Evolutionary conservation across 1,140 invertebrate species (phyloP), one percentile per base, ranked within the genome.

Genomic region (Drosophila fuyamai): DNA sequence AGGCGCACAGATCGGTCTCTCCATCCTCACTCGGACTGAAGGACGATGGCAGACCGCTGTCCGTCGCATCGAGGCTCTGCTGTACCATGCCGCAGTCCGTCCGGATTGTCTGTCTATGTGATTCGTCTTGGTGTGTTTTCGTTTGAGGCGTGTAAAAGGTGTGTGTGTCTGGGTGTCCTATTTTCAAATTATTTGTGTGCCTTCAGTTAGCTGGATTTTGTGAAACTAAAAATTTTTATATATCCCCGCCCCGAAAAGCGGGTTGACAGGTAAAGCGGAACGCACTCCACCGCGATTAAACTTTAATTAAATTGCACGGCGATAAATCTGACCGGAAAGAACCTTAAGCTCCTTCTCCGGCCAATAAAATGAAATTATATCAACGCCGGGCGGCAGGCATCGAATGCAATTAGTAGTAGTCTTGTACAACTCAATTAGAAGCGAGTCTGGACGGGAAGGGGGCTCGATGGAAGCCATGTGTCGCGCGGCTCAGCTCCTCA

Each of bases 341-440:
- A 84, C 78, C 77, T 85, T 58, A 27, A 32, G 47, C 57, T 43
- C 16, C 23, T 32, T n/a, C 59, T 44, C 54, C 47, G 41, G 56
- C 82, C 73, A 81, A 85, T 85, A 67, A 85, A 85, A 85, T 85
- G 78, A 71, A 85, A 85, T 85, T 86, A 85, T 81, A 86, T 85
- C 67, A 78, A 81, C 82, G 78, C 74, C 68, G 54, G 83, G 85
- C 83, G 84, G 78, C 81, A 91, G 83, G 90, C 82, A 91, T 91
- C 90, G 85, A 91, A 91, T 90, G 90, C 90, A 91, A 91, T 91
- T 91, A 91, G 82, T 73, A 91, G 71, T 82, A 81, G 83, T 71
- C 85, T 77, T 81, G 90, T 91, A 86, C 79, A 91, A 91, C 81
- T 91, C 90, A 91, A 91, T 91, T 91, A 91, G 89, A 66, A 57